Evolutionary conservation across 2,888 invertebrate genomes (phyloP), one percentile per base, ranked within the genome.

Genomic region (Girardia tigrina): DNA sequence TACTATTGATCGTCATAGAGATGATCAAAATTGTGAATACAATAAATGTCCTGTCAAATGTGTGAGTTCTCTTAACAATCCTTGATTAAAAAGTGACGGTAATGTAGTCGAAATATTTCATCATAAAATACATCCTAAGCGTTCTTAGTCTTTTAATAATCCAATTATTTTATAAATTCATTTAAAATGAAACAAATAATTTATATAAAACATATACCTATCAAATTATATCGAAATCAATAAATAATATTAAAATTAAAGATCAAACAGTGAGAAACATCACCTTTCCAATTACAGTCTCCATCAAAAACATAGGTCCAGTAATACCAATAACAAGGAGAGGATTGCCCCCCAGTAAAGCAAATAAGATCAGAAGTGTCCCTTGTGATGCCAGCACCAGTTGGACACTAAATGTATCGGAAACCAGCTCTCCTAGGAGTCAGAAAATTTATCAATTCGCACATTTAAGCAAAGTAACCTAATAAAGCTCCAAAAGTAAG

Each of bases 351-450:
- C 56, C 56, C 4, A 56, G 23, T 56, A 56, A 56, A 36, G n/a
- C 36, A 36, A 36, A 36, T 36, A 36, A 12, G 36, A 36, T 36
- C 16, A 36, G 16, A 12, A 36, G 36, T 36, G 36, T 16, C 36
- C 56, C 56, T 56, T 56, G 56, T 20, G 56, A 56, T 56, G n/a
- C 56, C 56, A 56, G 56, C 56, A 56, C 56, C 56, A 56, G n/a
- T 56, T 16, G n/a, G 56, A 56, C 56, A 56, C 56, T 56, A 23
- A 56, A 56, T 56, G 4, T 56, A 56, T 16, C 56, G 2, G 56
- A 56, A n/a, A 56, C 56, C 4, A 56, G 56, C n/a, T 56, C 56
- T 56, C 56, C 56, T 56, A 56, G n/a, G 4, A 12, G n/a, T 56
- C 23, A 56, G 23, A 12, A 20, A 36, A 36, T 36, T 36, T 8